phyloP scores from a whole-genome alignment of 2,888 invertebrate species.

The Chesias legatella region DNA sequence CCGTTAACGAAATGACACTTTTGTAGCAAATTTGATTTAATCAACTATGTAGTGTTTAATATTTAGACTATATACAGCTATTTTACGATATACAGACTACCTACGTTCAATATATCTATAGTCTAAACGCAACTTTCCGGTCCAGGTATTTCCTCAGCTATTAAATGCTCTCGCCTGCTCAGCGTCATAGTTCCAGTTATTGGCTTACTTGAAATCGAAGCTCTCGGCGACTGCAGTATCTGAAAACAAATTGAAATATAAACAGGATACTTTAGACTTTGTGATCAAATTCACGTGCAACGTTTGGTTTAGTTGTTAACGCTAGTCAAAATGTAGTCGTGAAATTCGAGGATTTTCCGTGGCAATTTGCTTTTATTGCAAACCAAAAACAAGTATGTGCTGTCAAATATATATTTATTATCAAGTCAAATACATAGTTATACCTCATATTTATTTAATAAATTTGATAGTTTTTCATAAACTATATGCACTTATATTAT shows the following conservation, averaged over 20 bases:
- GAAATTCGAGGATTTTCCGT: too few species aligned
- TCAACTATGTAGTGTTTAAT: slow-evolving; percentile 14
- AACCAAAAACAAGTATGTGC: too few species aligned
- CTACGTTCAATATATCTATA: slow-evolving; percentile 13
- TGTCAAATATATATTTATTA: too few species aligned
- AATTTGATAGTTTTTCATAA: too few species aligned
- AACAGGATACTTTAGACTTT: too few species aligned
- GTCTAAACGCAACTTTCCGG: slow-evolving; percentile 75
- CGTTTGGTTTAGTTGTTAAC: too few species aligned
- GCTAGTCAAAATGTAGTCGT: too few species aligned
- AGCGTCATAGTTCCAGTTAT: slow-evolving; percentile 52
- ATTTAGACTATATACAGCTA: slow-evolving; percentile 1
- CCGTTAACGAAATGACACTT: slow-evolving; percentile 1
- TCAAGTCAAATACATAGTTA: too few species aligned
- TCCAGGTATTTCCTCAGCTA: slow-evolving; percentile 75
- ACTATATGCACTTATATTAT: too few species aligned
- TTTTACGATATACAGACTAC: slow-evolving; percentile 14
- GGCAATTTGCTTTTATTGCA: too few species aligned
- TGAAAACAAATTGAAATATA: slow-evolving; percentile 29
- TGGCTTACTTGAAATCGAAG: slow-evolving; percentile 48
- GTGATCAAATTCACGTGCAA: too few species aligned
- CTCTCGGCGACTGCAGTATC: slow-evolving; percentile 54
- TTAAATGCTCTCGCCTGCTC: slow-evolving; percentile 70
- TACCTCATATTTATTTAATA: too few species aligned
- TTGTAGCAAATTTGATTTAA: neutral